phyloP scores from a whole-genome alignment of 2,888 invertebrate species.

The Zygothrica quintamaculata region DNA sequence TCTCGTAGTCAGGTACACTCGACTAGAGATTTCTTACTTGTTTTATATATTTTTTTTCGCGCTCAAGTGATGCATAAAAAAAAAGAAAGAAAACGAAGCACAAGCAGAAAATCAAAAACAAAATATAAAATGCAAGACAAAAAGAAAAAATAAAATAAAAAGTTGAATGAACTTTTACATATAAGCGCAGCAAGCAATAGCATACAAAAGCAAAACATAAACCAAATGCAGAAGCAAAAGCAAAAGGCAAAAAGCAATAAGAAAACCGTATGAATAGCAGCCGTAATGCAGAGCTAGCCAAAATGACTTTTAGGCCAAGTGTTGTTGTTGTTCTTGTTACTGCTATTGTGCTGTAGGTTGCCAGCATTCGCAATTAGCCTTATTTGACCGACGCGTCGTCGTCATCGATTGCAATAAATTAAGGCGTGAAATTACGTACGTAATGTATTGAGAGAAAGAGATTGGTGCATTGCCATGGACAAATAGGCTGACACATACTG shows the following conservation, averaged over 20 bases:
- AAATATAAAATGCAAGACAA: constrained; percentile 3
- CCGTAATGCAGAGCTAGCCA: constrained; percentile 68
- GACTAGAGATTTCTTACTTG: too few species aligned
- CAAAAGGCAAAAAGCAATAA: constrained; percentile 19
- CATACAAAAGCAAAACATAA: constrained; percentile 6
- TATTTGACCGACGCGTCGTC: constrained; percentile 51
- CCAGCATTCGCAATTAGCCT: constrained; percentile 67
- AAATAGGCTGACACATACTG: constrained; percentile 32
- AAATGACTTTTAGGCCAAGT: constrained; percentile 47
- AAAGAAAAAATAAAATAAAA: constrained; percentile 32
- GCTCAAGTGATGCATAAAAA: too few species aligned
- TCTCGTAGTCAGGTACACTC: too few species aligned
- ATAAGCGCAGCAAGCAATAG: constrained; percentile 30
- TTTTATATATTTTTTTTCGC: too few species aligned
- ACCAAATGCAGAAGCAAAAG: too few species aligned
- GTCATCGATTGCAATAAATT: constrained; percentile 72
- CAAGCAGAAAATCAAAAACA: constrained; percentile 20
- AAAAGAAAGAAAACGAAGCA: constrained; percentile 75
- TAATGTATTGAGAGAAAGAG: constrained; percentile 26
- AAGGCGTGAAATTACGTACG: constrained; percentile 60
- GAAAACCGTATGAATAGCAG: constrained; percentile 45
- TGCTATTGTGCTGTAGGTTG: constrained; percentile 15
- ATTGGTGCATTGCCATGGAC: constrained; percentile 30
- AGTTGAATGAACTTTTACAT: constrained; percentile 73
- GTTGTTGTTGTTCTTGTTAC: constrained; percentile 14